These are phyloP conservation scores for Chiloscyllium punctatum DNA, from an alignment of 2,797 vertebrate genomes.

Conservation along the genomic window DNA sequence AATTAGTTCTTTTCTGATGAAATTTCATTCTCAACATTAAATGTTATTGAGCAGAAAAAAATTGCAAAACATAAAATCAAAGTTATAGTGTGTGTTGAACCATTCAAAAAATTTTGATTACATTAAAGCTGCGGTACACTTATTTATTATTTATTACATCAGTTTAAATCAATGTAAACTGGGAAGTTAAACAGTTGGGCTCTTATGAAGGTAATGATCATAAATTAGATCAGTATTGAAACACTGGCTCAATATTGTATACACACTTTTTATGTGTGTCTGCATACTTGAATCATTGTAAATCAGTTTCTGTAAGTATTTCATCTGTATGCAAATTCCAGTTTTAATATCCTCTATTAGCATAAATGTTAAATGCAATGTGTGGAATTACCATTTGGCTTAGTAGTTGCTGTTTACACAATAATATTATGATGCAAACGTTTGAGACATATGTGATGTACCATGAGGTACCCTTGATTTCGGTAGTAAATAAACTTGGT, in stretches of 20 bases:
- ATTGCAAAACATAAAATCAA: background rate
- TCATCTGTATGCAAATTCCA: constrained; percentile 8
- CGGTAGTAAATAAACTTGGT: constrained; percentile 6
- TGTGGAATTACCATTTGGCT: background rate
- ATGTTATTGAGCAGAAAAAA: background rate
- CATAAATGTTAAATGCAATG: background rate
- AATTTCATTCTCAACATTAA: background rate
- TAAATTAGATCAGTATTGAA: constrained; percentile 5
- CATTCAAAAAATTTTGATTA: background rate
- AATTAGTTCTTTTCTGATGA: background rate
- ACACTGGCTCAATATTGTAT: background rate
- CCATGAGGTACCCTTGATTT: background rate
- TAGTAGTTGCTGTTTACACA: constrained; percentile 6
- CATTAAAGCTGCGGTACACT: background rate
- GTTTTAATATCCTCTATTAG: background rate
- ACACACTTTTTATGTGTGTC: background rate
- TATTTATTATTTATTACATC: constrained; percentile 2
- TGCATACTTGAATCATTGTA: background rate
- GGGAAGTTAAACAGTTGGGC: background rate
- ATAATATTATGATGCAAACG: constrained; percentile 3
- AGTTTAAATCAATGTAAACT: constrained; percentile 11
- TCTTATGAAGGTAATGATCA: constrained; percentile 16
- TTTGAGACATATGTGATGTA: background rate
- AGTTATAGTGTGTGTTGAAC: background rate
- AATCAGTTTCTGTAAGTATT: constrained; percentile 25